phyloP scores from a whole-genome alignment of 2,797 vertebrate species.

The Scolopax rusticola region DNA sequence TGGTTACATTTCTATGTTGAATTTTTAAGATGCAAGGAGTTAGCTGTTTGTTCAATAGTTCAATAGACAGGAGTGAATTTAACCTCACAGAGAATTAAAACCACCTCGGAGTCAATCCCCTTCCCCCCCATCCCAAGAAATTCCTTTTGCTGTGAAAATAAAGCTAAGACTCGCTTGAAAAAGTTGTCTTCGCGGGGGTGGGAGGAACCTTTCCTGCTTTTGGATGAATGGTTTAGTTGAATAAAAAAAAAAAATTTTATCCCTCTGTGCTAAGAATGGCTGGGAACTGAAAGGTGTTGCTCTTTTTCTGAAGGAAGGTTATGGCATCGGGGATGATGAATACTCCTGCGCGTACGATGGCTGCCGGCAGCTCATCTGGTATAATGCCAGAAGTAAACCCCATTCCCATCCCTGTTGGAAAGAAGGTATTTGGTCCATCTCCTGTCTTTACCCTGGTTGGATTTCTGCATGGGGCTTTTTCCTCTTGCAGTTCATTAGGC shows the following conservation, averaged over 20 bases:
- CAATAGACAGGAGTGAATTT: not conserved
- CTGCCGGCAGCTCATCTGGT: slow-evolving; percentile 99
- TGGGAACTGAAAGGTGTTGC: not conserved
- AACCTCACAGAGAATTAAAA: not conserved
- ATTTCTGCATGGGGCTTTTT: not conserved
- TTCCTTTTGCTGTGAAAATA: not conserved
- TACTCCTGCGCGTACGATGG: slow-evolving; percentile 98
- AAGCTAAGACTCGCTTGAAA: not conserved
- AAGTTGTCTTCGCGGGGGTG: fast-evolving
- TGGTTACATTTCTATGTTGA: not conserved
- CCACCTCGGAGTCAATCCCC: not conserved
- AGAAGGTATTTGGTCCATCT: slow-evolving; percentile 85
- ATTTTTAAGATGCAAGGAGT: not conserved
- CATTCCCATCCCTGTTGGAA: slow-evolving; percentile 98
- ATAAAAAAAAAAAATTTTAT: not conserved
- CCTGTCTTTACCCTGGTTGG: not conserved
- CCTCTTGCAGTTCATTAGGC: not conserved
- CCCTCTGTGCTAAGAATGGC: not conserved
- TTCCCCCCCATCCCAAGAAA: not conserved
- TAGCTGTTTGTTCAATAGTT: not conserved
- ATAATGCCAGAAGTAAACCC: slow-evolving; percentile 98
- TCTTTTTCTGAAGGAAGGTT: slow-evolving; percentile 88
- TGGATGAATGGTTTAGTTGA: not conserved
- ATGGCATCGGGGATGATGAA: slow-evolving; percentile 97
- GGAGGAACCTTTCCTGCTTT: not conserved